These are phyloP conservation scores for Nesidiocoris tenuis DNA, from an alignment of 2,888 invertebrate species.

Conservation along the genomic window DNA sequence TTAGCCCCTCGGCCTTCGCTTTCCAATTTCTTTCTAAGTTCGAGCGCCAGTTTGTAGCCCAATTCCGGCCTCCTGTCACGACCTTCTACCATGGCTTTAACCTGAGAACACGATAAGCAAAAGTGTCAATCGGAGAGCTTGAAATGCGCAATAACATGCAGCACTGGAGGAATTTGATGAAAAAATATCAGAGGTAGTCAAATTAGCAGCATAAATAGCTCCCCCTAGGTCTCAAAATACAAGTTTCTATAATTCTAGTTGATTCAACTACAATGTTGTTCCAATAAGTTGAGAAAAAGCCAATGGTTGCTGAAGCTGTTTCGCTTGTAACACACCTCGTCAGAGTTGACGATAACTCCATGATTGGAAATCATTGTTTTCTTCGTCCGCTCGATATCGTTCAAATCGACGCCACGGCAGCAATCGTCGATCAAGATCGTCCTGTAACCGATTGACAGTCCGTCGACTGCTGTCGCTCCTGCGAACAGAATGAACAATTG, in stretches of 20 bases:
- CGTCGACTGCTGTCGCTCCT: conserved; percentile 86
- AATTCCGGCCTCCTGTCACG: conserved; percentile 82
- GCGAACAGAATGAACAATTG: conserved; percentile 45
- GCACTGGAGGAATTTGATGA: no score
- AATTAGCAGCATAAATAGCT: no score
- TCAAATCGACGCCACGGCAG: conserved; percentile 80
- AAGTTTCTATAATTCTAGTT: no score
- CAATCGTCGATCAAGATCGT: conserved; percentile 88
- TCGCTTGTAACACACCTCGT: no score
- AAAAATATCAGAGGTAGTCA: no score
- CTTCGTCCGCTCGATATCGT: conserved; percentile 81
- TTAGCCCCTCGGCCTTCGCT: neutral
- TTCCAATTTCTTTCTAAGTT: conserved; percentile 60
- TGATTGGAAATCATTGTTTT: conserved; percentile 70
- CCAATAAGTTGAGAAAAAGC: no score
- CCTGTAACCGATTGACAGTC: conserved; percentile 86
- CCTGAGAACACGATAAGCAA: conserved; percentile 62
- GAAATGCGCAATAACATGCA: no score
- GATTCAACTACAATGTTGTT: no score
- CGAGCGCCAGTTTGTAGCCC: conserved; percentile 84
- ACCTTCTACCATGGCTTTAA: conserved; percentile 83
- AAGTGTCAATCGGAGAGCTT: no score
- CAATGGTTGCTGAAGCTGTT: no score
- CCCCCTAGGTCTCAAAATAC: no score
- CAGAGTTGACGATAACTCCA: conserved; percentile 78